These are phyloP conservation scores for Lucifuga dentata DNA, from an alignment of 2,113 vertebrate genomes.

Conservation along the genomic window DNA sequence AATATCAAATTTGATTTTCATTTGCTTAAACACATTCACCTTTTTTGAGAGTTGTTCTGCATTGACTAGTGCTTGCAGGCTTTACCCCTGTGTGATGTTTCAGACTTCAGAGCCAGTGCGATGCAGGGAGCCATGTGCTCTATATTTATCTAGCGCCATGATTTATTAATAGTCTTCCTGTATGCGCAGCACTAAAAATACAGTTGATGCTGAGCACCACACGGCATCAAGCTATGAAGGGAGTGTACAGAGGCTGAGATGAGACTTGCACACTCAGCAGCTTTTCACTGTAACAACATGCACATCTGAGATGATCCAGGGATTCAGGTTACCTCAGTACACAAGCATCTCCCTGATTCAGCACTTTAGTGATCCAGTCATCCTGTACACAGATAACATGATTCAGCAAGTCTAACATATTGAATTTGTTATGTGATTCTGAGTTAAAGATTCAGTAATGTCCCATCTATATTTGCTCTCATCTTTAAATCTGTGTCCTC, in stretches of 20 bases:
- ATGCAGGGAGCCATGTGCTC: conserved; percentile 60
- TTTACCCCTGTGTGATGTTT: conserved; percentile 28
- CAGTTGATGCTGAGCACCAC: conserved; percentile 51
- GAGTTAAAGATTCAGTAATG: neutral
- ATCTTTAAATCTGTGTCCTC: neutral
- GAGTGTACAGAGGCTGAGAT: conserved; percentile 27
- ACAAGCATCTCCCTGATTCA: conserved; percentile 52
- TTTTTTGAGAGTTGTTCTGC: conserved; percentile 24
- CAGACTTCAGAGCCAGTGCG: conserved; percentile 49
- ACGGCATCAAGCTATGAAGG: conserved; percentile 46
- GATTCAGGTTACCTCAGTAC: conserved; percentile 60
- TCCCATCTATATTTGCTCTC: conserved; percentile 7
- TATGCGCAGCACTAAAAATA: conserved; percentile 80
- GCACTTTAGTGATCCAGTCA: conserved; percentile 37
- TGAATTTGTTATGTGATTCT: neutral
- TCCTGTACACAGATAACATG: conserved; percentile 13
- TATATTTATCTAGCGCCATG: conserved; percentile 76
- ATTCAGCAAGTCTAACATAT: conserved; percentile 21
- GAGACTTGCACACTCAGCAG: conserved; percentile 64
- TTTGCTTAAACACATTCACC: neutral
- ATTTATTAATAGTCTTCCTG: conserved; percentile 82
- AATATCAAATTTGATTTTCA: neutral
- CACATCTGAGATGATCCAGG: conserved; percentile 55
- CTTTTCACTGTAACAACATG: conserved; percentile 48
- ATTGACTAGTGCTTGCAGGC: conserved; percentile 17